Evolutionary conservation across 1,140 invertebrate genomes (phyloP).

Genomic region (Telenomus remus): DNA sequence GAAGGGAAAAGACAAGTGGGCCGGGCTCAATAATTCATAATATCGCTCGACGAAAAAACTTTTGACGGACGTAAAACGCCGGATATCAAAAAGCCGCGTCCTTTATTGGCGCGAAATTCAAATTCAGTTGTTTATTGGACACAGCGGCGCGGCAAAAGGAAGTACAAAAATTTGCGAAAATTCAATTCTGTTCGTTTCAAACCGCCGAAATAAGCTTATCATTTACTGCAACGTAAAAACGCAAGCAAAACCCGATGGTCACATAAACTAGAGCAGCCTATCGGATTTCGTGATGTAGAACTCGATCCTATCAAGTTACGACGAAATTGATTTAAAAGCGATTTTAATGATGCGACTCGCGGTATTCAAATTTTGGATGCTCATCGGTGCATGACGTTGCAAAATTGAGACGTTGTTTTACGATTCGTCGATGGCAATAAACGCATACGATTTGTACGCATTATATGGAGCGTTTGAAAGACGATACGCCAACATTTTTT

Average conservation of each 20-base stretch:
- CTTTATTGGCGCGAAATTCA: slow-evolving; percentile 33
- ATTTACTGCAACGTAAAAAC: slow-evolving; percentile 10
- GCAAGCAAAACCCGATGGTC: background rate
- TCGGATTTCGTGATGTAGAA: background rate
- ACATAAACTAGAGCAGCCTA: background rate
- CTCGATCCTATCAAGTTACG: background rate
- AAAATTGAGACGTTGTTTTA: background rate
- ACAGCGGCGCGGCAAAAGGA: background rate
- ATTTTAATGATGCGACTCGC: background rate
- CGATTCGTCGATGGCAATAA: background rate
- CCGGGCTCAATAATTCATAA: slow-evolving; percentile 45
- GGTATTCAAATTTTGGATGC: slow-evolving; percentile 2
- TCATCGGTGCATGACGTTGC: background rate
- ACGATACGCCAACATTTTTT: slow-evolving; percentile 26
- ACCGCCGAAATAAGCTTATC: slow-evolving; percentile 7
- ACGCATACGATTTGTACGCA: background rate
- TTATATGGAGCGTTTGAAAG: slow-evolving; percentile 38
- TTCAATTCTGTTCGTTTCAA: too few relatives aligned
- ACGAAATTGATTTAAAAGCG: slow-evolving; percentile 2
- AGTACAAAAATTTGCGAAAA: too few relatives aligned
- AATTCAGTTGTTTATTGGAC: slow-evolving; percentile 16
- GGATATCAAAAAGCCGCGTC: slow-evolving; percentile 27
- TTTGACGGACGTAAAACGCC: too few relatives aligned
- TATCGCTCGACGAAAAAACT: slow-evolving; percentile 18
- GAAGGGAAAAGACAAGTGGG: background rate